Evolutionary conservation across 2,797 vertebrate genomes (phyloP).

Genomic region (Coracias cyanogaster): DNA sequence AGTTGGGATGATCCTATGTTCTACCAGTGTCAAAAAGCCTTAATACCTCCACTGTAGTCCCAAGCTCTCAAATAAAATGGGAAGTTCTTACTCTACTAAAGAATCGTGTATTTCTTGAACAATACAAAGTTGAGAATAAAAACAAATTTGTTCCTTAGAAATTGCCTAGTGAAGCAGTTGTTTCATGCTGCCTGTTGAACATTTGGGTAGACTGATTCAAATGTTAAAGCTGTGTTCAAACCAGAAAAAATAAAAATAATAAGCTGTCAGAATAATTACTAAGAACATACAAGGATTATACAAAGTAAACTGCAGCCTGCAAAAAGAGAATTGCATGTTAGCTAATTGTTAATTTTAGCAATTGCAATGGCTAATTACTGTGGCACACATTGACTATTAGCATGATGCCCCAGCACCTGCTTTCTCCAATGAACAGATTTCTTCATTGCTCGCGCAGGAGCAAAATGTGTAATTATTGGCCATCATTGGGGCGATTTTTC

Average conservation of each 20-base stretch:
- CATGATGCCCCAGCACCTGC: slow-evolving; percentile 99
- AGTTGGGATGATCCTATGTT: background rate
- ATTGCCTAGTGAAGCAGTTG: slow-evolving; percentile 82
- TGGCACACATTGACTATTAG: slow-evolving; percentile 98
- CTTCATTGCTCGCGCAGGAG: slow-evolving; percentile 91
- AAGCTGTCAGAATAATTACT: slow-evolving; percentile 90
- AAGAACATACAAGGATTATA: slow-evolving; percentile 93
- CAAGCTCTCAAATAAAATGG: slow-evolving; percentile 44
- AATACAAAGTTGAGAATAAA: slow-evolving; percentile 79
- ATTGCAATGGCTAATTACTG: slow-evolving; percentile 97
- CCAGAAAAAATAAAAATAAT: slow-evolving; percentile 91
- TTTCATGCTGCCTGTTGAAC: slow-evolving; percentile 85
- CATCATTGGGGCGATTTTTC: slow-evolving; percentile 99
- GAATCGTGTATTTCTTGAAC: slow-evolving; percentile 62
- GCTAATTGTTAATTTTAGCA: slow-evolving; percentile 99
- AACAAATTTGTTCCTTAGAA: slow-evolving; percentile 76
- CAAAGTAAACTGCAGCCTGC: slow-evolving; percentile 92
- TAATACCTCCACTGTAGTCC: background rate
- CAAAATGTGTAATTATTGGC: slow-evolving; percentile 99
- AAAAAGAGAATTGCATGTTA: slow-evolving; percentile 99
- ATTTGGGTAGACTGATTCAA: slow-evolving; percentile 80
- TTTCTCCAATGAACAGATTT: slow-evolving; percentile 90
- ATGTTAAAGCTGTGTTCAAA: slow-evolving; percentile 88
- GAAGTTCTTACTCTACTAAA: slow-evolving; percentile 58
- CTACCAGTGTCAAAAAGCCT: background rate